Evolutionary conservation across 2,797 vertebrate species (phyloP), one percentile per base, ranked within the genome.

Genomic region (Hirundo rustica): DNA sequence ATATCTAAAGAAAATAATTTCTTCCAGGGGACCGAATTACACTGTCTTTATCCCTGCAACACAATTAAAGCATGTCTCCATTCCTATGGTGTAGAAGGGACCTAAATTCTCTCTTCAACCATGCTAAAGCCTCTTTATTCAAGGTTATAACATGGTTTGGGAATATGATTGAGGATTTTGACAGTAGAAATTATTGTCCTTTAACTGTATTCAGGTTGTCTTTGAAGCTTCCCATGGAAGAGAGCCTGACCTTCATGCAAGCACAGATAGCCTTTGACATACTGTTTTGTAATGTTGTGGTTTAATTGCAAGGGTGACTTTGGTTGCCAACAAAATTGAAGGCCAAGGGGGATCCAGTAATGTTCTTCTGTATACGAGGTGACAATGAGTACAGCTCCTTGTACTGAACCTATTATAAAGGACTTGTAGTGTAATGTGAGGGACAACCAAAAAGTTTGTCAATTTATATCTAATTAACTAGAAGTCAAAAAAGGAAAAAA

Each of bases 111-210:
- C 88, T 36, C 77, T 92, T 87, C 83, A 73, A 7, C 90, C 88
- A 78, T 78, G 61, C 58, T 85, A 95, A 97, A 93, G 93, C 89
- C 72, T 89, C 89, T 96, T 95, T 95, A 91, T 94, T 91, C 87
- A 97, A 94, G 95, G 87, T 92, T 96, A 90, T 88, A 88, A 16
- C 61, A 75, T 55, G 91, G 73, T 85, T 78, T 93, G 84, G 92
- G 72, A 96, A 95, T 95, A 62, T 26, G 91, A 86, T 17, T 91
- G 91, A 89, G 78, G 72, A 20, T 88, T 92, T 94, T 91, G 68
- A 72, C 68, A 66, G 78, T 47, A 88, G 86, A 94, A 88, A 62
- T 40, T 44, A 94, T 95, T 92, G 91, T 89, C 82, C 85, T 92
- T 89, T 80, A 29, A 34, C 77, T 76, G 10, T 34, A 73, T 91